Evolutionary conservation across 2,888 invertebrate species (phyloP), one percentile per base, ranked within the genome.

Genomic region (Hirtodrosophila histrioides): DNA sequence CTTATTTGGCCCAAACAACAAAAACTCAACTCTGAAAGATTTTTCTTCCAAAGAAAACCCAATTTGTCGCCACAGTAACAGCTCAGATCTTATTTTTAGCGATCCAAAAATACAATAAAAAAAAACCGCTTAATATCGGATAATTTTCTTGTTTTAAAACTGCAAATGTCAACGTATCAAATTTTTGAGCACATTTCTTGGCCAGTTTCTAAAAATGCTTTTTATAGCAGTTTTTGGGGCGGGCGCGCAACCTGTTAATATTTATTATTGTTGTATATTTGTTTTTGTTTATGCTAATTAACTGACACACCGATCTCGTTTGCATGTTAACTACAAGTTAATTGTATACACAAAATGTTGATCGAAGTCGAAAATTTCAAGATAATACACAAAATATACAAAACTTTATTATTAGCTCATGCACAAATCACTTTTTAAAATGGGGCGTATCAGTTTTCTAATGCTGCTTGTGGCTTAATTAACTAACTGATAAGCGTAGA

Each of bases 91-190:
- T 33, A 37, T 29, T 44, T 11, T 31, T 17, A 17, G 17, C 17
- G 17, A 17, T 17, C 17, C 17, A 17, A 17, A 17, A 17, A 17
- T n/a, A n/a, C 17, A 17, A 17, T 17, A 17, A 17, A 17, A 1
- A 27, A 4, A 27, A 2, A 27, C 3, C 27, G 27, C 27, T 6
- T 5, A 27, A 4, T 27, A 10, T 6, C 10, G 23, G 6, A 46
- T n/a, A 35, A 4, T 9, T 41, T 9, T 11, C 2, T 36, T 48
- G 5, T 37, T 29, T 35, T 35, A 17, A 17, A 17, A 35, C 39
- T 49, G 37, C 31, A 86, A 81, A 86, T 86, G 86, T 79, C 80
- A 81, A 79, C 69, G 69, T 68, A 67, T 69, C 60, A 70, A 64
- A n/a, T n/a, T 53, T 56, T 31, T 31, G 41, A 24, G 23, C 57